Conservation (phyloP, 1,140 invertebrate species). For the Scaptomyza montana region DNA sequence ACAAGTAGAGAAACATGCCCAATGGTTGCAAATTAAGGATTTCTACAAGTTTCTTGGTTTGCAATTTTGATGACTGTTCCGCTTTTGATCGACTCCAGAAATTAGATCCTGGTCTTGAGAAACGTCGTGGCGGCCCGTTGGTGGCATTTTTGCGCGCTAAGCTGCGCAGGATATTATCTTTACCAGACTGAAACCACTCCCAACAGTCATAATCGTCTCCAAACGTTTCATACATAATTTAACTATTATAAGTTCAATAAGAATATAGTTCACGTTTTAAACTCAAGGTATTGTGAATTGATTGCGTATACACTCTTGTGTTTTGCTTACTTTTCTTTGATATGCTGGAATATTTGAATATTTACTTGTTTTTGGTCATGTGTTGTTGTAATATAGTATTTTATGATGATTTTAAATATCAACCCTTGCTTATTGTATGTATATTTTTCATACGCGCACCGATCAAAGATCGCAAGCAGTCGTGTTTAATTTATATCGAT, state of each 20-base stretch:
- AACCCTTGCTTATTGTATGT: too few relatives aligned
- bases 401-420: too few relatives aligned
- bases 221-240: neutral
- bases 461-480: neutral
- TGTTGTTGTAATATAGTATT: too few relatives aligned
- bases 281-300: too few relatives aligned
- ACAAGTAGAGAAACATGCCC: slow-evolving; percentile 33
- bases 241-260: too few relatives aligned
- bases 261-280: too few relatives aligned
- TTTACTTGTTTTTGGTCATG: too few relatives aligned
- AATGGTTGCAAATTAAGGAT: slow-evolving; percentile 35
- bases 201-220: slow-evolving; percentile 28
- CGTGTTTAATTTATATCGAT: too few relatives aligned
- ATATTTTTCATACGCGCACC: neutral
- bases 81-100: neutral
- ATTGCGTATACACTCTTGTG: too few relatives aligned
- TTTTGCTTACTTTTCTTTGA: too few relatives aligned
- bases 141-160: slow-evolving; percentile 20
- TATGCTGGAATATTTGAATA: too few relatives aligned
- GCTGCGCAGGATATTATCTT: slow-evolving; percentile 12
- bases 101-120: neutral
- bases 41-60: slow-evolving; percentile 15
- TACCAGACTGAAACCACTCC: slow-evolving; percentile 30
- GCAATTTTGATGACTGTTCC: neutral
- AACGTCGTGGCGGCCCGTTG: neutral